These are phyloP conservation scores for Bombus sylvicola DNA, from an alignment of 1,140 invertebrate species.

Conservation along the genomic window DNA sequence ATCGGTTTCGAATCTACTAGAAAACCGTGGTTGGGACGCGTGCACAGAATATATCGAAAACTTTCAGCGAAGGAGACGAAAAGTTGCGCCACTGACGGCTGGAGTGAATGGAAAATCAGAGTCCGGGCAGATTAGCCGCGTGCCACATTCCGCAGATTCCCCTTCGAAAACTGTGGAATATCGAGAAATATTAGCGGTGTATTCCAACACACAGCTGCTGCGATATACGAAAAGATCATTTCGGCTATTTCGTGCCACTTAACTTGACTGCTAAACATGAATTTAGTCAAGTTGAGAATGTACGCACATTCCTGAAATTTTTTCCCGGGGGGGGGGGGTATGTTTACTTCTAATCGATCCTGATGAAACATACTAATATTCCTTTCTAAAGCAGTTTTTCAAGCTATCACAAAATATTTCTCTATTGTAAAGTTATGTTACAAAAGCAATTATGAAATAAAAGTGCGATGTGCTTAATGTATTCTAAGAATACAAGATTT, in stretches of 20 bases:
- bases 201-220: neutral
- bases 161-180: neutral
- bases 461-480: no score
- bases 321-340: rapidly evolving
- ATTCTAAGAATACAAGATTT: no score
- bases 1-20: conserved; percentile 46
- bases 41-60: conserved; percentile 32
- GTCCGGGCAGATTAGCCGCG: neutral
- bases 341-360: no score
- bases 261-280: neutral
- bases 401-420: no score
- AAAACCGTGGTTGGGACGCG: conserved; percentile 1
- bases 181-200: neutral
- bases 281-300: neutral
- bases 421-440: no score
- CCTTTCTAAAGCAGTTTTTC: no score
- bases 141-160: neutral
- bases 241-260: neutral
- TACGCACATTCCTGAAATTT: neutral
- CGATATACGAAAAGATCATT: neutral
- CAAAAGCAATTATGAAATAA: no score
- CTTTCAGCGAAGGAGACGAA: neutral
- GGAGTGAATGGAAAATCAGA: neutral
- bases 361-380: no score
- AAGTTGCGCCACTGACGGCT: neutral